Evolutionary conservation across 2,888 invertebrate genomes (phyloP).

Genomic region (Cephus rjabovi): DNA sequence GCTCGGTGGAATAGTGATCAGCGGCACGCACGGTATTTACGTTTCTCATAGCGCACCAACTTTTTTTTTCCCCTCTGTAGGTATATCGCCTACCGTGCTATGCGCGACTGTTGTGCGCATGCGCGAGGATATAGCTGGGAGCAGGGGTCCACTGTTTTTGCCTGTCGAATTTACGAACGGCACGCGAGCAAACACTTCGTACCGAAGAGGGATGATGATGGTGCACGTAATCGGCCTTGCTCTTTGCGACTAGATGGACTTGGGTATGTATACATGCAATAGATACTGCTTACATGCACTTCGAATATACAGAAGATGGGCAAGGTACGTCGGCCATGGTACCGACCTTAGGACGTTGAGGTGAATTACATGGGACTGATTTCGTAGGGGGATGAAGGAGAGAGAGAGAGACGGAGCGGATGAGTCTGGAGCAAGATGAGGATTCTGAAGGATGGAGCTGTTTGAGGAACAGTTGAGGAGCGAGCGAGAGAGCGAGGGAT

Average conservation of each 20-base stretch:
- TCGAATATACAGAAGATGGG: background rate
- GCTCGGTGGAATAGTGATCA: background rate
- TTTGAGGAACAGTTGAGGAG: constrained; percentile 9
- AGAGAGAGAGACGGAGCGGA: constrained; percentile 3
- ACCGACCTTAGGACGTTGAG: background rate
- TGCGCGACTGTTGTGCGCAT: background rate
- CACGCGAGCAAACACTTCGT: background rate
- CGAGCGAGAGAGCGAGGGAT: constrained; percentile 1
- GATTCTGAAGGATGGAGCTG: constrained; percentile 10
- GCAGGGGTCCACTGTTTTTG: background rate
- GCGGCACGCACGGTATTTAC: background rate
- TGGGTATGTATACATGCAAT: background rate
- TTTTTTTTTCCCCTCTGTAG: background rate
- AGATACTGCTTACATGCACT: background rate
- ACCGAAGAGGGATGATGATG: background rate
- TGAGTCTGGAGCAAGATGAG: background rate
- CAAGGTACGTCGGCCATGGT: background rate
- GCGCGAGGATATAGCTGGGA: background rate
- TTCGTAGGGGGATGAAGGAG: constrained; percentile 24
- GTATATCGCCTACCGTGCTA: background rate
- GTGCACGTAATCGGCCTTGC: background rate
- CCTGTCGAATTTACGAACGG: background rate
- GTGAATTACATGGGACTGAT: constrained; percentile 27
- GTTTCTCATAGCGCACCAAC: background rate
- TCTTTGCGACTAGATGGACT: background rate